Evolutionary conservation across 2,888 invertebrate genomes (phyloP).

Genomic region (Caenorhabditis plicata): DNA sequence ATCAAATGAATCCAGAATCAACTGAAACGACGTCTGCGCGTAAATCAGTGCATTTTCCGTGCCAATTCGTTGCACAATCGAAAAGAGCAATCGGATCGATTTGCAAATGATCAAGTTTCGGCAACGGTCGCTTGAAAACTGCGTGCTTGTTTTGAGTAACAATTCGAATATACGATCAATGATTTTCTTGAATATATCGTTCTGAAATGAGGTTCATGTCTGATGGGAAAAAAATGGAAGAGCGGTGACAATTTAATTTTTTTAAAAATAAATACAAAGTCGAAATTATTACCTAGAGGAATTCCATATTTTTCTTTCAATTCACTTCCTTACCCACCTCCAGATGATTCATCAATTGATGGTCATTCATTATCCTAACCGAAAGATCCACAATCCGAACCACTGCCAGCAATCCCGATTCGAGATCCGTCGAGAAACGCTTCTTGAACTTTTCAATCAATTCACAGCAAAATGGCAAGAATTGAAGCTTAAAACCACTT

Average conservation of each 20-base stretch:
- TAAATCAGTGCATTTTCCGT: constrained; percentile 67
- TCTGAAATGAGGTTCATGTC: no score
- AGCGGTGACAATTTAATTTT: no score
- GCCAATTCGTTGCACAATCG: constrained; percentile 70
- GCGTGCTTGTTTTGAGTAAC: constrained; percentile 21
- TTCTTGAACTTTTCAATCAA: constrained; percentile 77
- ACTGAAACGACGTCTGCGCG: constrained; percentile 47
- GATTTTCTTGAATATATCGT: constrained; percentile 81
- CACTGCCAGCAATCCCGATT: constrained; percentile 84
- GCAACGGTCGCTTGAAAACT: constrained; percentile 28
- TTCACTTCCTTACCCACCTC: constrained; percentile 71
- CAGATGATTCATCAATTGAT: constrained; percentile 82
- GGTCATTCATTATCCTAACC: constrained; percentile 80
- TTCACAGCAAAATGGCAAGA: constrained; percentile 85
- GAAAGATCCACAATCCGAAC: constrained; percentile 79
- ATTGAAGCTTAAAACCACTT: constrained; percentile 71
- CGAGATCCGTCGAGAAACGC: constrained; percentile 80
- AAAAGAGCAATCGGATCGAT: constrained; percentile 60
- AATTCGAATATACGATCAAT: constrained; percentile 70
- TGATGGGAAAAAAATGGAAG: no score
- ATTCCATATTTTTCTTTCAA: no score
- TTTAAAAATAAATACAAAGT: no score
- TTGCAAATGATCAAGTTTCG: constrained; percentile 37
- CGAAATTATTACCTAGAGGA: no score
- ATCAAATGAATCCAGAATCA: no score